These are phyloP conservation scores for Megalurothrips usitatus DNA, from an alignment of 2,888 invertebrate species.

Conservation along the genomic window DNA sequence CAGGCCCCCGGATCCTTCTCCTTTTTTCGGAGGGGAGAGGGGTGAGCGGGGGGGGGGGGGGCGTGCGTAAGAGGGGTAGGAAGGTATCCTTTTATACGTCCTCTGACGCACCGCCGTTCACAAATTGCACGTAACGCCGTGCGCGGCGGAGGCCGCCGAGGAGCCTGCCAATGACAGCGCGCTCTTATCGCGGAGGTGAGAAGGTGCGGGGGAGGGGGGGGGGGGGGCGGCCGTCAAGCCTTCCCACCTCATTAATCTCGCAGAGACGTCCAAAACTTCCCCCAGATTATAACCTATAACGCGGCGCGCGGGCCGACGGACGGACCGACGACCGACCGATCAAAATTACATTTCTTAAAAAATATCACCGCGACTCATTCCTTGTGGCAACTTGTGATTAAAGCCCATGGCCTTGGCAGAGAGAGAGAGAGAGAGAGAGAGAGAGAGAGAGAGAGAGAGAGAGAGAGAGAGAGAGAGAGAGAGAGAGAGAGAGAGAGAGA, in stretches of 20 bases:
- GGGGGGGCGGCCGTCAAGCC: background rate
- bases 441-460: background rate
- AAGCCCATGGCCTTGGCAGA: background rate
- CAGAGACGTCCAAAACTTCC: conserved; percentile 14
- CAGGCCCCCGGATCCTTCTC: no score
- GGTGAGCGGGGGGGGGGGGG: background rate
- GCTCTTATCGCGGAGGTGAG: background rate
- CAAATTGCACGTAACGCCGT: no score
- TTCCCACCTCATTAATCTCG: conserved; percentile 13
- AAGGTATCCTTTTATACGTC: no score
- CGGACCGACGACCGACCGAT: background rate
- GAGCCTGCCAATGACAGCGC: background rate
- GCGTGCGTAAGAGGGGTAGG: background rate
- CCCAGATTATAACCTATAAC: conserved; percentile 20
- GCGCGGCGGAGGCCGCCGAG: no score
- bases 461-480: background rate
- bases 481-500: background rate
- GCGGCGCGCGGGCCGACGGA: background rate
- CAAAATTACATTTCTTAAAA: conserved; percentile 16
- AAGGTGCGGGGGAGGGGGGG: background rate
- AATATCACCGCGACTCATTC: conserved; percentile 20
- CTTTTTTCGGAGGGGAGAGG: background rate
- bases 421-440: background rate
- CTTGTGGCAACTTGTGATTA: conserved; percentile 8
- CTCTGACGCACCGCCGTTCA: no score